phyloP scores from a whole-genome alignment of 2,888 invertebrate species.

The Euproctis similis region DNA sequence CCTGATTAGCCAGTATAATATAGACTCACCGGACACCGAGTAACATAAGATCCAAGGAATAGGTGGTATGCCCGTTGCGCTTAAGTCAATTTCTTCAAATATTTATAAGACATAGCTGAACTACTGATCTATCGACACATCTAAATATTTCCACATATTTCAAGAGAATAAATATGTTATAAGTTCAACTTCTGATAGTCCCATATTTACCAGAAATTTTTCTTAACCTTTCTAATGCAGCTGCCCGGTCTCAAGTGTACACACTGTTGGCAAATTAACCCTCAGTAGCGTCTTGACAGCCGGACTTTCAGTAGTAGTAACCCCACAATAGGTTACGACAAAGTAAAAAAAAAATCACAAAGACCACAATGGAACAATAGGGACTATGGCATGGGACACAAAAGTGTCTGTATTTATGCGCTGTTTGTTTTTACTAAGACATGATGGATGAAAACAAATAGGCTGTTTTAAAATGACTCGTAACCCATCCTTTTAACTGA shows the following conservation, averaged over 20 bases:
- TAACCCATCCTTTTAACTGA: conserved; percentile 51
- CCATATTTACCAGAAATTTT: background rate
- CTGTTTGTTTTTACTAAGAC: conserved; percentile 69
- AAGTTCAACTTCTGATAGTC: too few relatives aligned
- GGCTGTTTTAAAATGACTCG: conserved; percentile 41
- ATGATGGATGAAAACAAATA: conserved; percentile 71
- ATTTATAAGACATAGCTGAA: too few relatives aligned
- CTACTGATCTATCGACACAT: too few relatives aligned
- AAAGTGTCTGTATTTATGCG: conserved; percentile 61
- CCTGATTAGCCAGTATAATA: too few relatives aligned
- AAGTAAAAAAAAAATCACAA: conserved; percentile 55
- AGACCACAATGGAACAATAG: conserved; percentile 67
- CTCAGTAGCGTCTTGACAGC: conserved; percentile 20
- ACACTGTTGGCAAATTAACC: background rate
- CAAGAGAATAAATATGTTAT: too few relatives aligned
- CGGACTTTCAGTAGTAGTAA: conserved; percentile 44
- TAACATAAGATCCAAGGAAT: too few relatives aligned
- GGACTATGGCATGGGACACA: conserved; percentile 54
- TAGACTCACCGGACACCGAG: too few relatives aligned
- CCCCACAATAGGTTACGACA: conserved; percentile 24
- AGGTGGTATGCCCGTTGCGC: too few relatives aligned
- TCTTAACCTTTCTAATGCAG: background rate
- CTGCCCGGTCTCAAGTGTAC: background rate
- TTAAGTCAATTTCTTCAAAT: too few relatives aligned
- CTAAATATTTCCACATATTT: too few relatives aligned